phyloP scores from a whole-genome alignment of 2,888 invertebrate species.

The Cephus nigrinus region DNA sequence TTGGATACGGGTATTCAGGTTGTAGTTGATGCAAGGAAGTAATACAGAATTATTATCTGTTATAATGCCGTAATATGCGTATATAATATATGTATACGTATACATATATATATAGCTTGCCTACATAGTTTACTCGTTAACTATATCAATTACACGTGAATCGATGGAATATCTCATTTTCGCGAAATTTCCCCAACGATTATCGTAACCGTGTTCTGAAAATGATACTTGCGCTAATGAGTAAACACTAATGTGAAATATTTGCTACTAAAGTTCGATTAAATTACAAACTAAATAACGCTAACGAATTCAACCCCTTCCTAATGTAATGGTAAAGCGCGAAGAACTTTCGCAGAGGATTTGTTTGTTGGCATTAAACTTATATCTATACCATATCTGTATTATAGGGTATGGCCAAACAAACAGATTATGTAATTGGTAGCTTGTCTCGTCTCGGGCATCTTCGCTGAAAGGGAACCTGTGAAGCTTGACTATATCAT shows the following conservation, averaged over 20 bases:
- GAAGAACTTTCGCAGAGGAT: background rate
- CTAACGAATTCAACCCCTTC: background rate
- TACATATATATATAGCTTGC: background rate
- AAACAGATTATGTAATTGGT: constrained; percentile 24
- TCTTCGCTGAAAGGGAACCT: background rate
- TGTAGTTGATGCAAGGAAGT: background rate
- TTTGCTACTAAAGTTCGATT: background rate
- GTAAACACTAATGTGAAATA: background rate
- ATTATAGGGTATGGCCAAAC: background rate
- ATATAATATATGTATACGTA: background rate
- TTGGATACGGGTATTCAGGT: background rate
- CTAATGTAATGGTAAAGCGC: background rate
- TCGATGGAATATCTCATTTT: background rate
- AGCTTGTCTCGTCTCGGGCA: background rate
- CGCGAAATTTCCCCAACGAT: background rate
- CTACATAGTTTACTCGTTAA: background rate
- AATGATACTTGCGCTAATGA: background rate
- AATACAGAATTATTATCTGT: background rate
- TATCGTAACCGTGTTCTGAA: background rate
- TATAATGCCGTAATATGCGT: background rate
- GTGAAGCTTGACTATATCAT: background rate
- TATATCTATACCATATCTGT: background rate
- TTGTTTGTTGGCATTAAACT: background rate
- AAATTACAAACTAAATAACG: background rate
- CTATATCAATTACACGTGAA: background rate